Conservation (phyloP, 2,888 invertebrate genomes). For the Clistopyga incitator region DNA sequence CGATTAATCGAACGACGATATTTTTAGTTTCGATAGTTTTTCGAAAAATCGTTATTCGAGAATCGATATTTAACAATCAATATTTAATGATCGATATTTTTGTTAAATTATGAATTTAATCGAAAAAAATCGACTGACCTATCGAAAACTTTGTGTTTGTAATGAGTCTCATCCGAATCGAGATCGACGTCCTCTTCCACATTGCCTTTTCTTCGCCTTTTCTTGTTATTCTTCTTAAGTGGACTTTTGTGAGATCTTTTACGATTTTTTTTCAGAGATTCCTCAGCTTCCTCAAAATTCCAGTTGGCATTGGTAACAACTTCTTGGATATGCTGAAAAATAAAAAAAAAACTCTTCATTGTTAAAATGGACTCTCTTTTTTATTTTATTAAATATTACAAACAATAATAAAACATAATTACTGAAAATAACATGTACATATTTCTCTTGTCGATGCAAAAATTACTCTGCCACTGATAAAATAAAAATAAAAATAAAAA, state of each 20-base stretch:
- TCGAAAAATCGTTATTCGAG: no score
- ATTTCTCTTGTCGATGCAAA: background rate
- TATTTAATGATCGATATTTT: background rate
- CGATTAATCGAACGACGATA: no score
- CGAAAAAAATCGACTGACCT: constrained; percentile 82
- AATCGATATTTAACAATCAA: no score
- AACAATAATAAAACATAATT: background rate
- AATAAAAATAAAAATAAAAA: background rate
- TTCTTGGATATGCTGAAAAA: constrained; percentile 79
- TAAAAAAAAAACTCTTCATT: constrained; percentile 46
- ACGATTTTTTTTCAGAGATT: constrained; percentile 56
- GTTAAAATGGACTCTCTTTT: background rate
- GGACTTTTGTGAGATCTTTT: constrained; percentile 71
- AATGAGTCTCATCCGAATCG: constrained; percentile 85
- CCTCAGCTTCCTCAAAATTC: constrained; percentile 77
- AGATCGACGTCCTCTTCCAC: constrained; percentile 87
- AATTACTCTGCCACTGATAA: background rate
- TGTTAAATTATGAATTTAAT: no score
- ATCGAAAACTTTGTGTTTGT: constrained; percentile 88
- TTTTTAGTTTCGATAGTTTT: no score
- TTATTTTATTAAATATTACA: no score
- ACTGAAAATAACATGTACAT: no score
- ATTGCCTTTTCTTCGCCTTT: constrained; percentile 85
- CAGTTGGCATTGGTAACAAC: constrained; percentile 75
- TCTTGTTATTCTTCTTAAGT: constrained; percentile 70